A percentile compares a stretch with the other conserved stretches of the same genome.
Evolutionary conservation across 2,888 invertebrate species (phyloP).

Genomic region (Sinopyrophorus schimmeli): DNA sequence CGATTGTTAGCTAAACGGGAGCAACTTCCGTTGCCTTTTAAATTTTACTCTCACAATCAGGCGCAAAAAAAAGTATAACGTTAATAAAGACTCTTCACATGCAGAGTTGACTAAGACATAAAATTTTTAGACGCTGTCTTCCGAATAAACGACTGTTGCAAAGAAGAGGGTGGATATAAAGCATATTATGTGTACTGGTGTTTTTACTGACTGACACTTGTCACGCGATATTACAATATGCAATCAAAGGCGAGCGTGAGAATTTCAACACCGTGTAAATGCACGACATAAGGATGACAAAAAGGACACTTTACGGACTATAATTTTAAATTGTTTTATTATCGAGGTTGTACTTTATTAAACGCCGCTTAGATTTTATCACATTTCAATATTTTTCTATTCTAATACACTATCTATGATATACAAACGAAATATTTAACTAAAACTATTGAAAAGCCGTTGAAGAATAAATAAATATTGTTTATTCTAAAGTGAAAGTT

Average conservation of each 20-base stretch:
- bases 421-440: too few relatives aligned
- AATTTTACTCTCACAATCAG: too few relatives aligned
- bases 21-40: too few relatives aligned
- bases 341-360: neutral
- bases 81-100: slow-evolving; percentile 10
- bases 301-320: slow-evolving; percentile 23
- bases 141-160: slow-evolving; percentile 22
- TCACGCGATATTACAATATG: slow-evolving; percentile 33
- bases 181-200: slow-evolving; percentile 28
- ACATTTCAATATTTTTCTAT: neutral
- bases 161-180: slow-evolving; percentile 25
- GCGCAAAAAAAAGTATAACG: too few relatives aligned
- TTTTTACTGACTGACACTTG: slow-evolving; percentile 29
- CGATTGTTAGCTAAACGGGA: too few relatives aligned
- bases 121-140: slow-evolving; percentile 21
- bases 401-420: neutral
- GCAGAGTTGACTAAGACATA: slow-evolving; percentile 7
- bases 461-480: too few relatives aligned
- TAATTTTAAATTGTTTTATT: slow-evolving; percentile 21
- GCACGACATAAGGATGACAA: slow-evolving; percentile 27
- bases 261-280: slow-evolving; percentile 30
- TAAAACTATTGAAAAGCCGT: too few relatives aligned
- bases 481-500: too few relatives aligned
- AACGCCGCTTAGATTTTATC: slow-evolving; percentile 7
- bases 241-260: slow-evolving; percentile 34